A percentile compares a stretch with the other conserved stretches of the same genome.
Conservation (phyloP, 1,140 invertebrate species). For the Sipha flava region DNA sequence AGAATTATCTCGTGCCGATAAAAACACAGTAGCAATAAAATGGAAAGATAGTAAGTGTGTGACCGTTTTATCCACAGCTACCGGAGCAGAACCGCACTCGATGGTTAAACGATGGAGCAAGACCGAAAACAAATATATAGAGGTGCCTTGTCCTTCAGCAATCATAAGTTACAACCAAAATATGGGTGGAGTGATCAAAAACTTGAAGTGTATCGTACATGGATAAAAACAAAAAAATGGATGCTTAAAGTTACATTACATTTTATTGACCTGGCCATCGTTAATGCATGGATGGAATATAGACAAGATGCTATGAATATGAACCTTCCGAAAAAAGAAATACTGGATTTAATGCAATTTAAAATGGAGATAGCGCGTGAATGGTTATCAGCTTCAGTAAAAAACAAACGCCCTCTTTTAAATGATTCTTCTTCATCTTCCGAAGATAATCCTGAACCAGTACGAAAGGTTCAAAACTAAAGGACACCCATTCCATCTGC, state of each 20-base stretch:
- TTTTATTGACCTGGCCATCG: slow-evolving; percentile 39
- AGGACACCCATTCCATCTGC: background rate
- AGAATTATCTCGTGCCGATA: slow-evolving; percentile 27
- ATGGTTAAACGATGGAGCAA: background rate
- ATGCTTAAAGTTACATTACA: slow-evolving; percentile 40
- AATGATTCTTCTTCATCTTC: no score
- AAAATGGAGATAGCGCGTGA: background rate
- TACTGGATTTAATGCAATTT: slow-evolving; percentile 32
- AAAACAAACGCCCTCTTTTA: background rate
- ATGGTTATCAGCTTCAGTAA: background rate
- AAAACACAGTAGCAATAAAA: slow-evolving; percentile 40
- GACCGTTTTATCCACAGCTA: slow-evolving; percentile 38
- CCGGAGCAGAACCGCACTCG: background rate
- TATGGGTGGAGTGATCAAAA: slow-evolving; percentile 42
- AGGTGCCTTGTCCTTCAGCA: slow-evolving; percentile 37
- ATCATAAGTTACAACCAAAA: slow-evolving; percentile 40
- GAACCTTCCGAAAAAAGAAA: slow-evolving; percentile 3
- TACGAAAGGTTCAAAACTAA: background rate
- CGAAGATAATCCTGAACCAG: background rate
- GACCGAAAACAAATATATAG: slow-evolving; percentile 33
- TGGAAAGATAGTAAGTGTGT: slow-evolving; percentile 46
- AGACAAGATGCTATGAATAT: slow-evolving; percentile 33
- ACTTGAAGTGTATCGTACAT: slow-evolving; percentile 38
- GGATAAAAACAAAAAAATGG: slow-evolving; percentile 40
- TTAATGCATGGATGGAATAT: slow-evolving; percentile 41